Evolutionary conservation across 2,888 invertebrate species (phyloP), one percentile per base, ranked within the genome.

Genomic region (Apotomis capreana): DNA sequence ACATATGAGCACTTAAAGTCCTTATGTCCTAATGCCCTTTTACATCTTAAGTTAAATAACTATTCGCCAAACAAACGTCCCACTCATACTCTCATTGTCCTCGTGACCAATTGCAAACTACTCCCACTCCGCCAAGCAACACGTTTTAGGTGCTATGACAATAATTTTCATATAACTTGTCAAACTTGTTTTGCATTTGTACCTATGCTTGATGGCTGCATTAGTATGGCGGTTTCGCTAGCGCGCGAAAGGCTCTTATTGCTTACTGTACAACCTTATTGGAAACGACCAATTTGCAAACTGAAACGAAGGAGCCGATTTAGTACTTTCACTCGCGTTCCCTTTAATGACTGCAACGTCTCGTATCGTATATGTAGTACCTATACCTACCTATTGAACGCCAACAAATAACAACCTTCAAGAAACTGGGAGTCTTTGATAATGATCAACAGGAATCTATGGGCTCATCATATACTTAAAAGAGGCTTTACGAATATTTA

Each of bases 31-130:
- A 57, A n/a, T 8, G 55, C 46, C 44, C 65, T 65, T 65, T 57
- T 57, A 54, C 40, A 37, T 52, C 36, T 36, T 37, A 1, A 8
- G n/a, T 37, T 51, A 52, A 12, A 62, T 26, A 78, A 73, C 75
- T 81, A 83, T 84, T 87, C 80, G 82, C 84, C 84, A 87, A 87
- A 87, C 78, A 77, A 68, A 78, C 80, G 72, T 76, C 89, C 88
- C 80, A 86, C 87, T 78, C 78, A 78, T 81, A 80, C 79, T 83
- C 82, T 81, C 78, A 80, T 83, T 88, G 84, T 85, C 87, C 85
- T 85, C 80, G 82, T 36, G 71, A 74, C 74, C 77, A 80, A 82
- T 83, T 80, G 82, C 79, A 74, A 77, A 77, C 79, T 74, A 81
- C 79, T 77, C 83, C 84, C 82, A 84, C 86, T 68, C 62, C 8